phyloP scores from a whole-genome alignment of 2,797 vertebrate genomes.

The Hippocampus kuda region DNA sequence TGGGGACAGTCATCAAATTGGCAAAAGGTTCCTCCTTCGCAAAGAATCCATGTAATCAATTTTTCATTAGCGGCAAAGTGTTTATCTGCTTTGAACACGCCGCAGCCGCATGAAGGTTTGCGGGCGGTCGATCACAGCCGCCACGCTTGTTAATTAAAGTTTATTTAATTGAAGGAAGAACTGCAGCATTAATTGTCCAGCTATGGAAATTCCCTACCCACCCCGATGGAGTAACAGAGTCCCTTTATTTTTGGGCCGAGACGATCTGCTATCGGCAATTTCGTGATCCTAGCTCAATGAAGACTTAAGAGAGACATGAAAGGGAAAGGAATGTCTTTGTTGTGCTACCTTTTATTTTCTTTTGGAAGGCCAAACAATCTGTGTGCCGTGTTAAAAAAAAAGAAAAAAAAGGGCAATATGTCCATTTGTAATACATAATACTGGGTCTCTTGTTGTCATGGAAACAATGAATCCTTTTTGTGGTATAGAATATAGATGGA shows the following conservation, averaged over 20 bases:
- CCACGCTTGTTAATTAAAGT: constrained; percentile 97
- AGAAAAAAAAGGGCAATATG: neutral
- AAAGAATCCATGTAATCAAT: constrained; percentile 92
- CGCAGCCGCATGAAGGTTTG: constrained; percentile 76
- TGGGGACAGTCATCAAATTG: constrained; percentile 57
- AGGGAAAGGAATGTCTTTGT: neutral
- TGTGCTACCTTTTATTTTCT: neutral
- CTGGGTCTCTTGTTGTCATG: neutral
- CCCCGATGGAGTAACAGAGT: constrained; percentile 61
- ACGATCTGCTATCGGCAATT: constrained; percentile 43
- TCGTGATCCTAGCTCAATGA: constrained; percentile 25
- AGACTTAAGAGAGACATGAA: neutral
- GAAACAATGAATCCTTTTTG: neutral
- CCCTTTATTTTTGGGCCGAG: constrained; percentile 23
- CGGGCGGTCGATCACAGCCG: constrained; percentile 80
- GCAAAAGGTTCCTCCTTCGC: constrained; percentile 67
- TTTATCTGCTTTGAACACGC: constrained; percentile 96
- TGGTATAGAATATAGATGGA: neutral
- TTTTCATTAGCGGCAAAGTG: constrained; percentile 98
- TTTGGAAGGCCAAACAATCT: neutral
- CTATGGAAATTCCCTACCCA: constrained; percentile 69
- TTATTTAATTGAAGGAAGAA: constrained; percentile 95
- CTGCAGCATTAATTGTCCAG: constrained; percentile 75
- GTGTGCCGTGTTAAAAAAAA: neutral
- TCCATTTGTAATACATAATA: neutral